Base-by-base conservation (phyloP, 2,113 vertebrate species). In the Pluvianellus socialis region DNA sequence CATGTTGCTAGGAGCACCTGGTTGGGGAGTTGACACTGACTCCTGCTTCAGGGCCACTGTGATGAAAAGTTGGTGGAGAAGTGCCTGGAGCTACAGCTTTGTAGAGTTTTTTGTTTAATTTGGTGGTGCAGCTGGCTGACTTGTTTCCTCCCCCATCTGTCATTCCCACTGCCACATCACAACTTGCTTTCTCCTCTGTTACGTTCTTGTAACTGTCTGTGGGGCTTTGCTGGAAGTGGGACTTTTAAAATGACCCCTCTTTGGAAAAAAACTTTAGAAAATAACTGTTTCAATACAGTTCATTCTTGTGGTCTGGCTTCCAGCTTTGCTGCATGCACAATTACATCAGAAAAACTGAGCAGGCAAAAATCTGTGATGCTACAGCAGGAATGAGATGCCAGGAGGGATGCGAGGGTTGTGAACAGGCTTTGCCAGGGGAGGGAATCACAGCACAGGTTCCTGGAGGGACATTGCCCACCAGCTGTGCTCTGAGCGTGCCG, bases 31-130 rank as follows among this genome's bases (percentile, higher is more conserved):
- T 90, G 82, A 52, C 66, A 35, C 53, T 44, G 58, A 33, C 42
- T 76, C 14, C 67, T 62, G 38, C n/a, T 93, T 76, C 61, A 86
- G 38, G 86, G 72, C 58, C 58, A 72, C 45, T 70, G 71, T 33
- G 79, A 86, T 90, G 71, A 95, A 86, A 95, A 83, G 71, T 89
- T 92, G 19, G 45, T 45, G 45, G 74, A 92, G 30, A 79, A 92
- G 23, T 70, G 91, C 91, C 67, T 68, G 53, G 32, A 71, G 79
- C 67, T 83, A 17, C 32, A 76, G 24, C 15, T 92, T 83, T 75
- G 12, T 88, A 27, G 11, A 53, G 20, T 35, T 92, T 76, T 88
- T 56, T 94, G 56, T 92, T 88, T 90, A 53, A 92, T 80, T 88
- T 88, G 53, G 38, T 86, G 50, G 35, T 58, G 50, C 86, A 95